A percentile compares a stretch with the other conserved stretches of the same genome.
Evolutionary conservation across 2,888 invertebrate genomes (phyloP).

Genomic region (Campoplex capitator): DNA sequence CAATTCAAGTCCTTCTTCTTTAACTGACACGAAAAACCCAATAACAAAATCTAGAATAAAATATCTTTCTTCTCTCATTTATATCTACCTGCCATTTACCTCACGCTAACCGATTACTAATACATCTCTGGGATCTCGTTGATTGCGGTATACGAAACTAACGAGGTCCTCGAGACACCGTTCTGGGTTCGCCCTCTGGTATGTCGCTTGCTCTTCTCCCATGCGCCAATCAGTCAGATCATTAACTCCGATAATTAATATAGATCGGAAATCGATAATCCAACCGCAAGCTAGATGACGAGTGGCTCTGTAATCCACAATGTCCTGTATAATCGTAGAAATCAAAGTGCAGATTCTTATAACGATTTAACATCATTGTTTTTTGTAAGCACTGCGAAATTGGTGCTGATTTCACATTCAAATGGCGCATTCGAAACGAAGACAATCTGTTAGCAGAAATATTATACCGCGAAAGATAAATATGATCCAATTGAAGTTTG

Average conservation of each 20-base stretch:
- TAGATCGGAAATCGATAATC: conserved; percentile 79
- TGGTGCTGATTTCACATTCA: neutral
- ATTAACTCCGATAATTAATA: conserved; percentile 82
- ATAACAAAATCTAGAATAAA: neutral
- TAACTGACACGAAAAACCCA: neutral
- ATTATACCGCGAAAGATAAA: neutral
- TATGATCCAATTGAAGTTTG: neutral
- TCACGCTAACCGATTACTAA: conserved; percentile 6
- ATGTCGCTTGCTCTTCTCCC: conserved; percentile 49
- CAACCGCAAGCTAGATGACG: conserved; percentile 52
- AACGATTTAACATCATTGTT: conserved; percentile 12
- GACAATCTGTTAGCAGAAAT: neutral
- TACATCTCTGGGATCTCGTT: conserved; percentile 43
- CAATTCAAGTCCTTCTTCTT: neutral
- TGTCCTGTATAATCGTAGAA: neutral
- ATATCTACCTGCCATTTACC: conserved; percentile 17
- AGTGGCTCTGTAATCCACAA: conserved; percentile 2
- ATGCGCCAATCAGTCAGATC: conserved; percentile 80
- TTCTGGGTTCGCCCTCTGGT: conserved; percentile 53
- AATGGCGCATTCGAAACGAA: neutral
- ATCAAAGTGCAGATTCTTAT: neutral
- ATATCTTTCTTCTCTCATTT: neutral
- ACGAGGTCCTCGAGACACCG: conserved; percentile 81
- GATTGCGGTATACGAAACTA: conserved; percentile 75
- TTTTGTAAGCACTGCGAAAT: neutral